Evolutionary conservation across 2,797 vertebrate genomes (phyloP), one percentile per base, ranked within the genome.

Genomic region (Brachyrhaphis roseni): DNA sequence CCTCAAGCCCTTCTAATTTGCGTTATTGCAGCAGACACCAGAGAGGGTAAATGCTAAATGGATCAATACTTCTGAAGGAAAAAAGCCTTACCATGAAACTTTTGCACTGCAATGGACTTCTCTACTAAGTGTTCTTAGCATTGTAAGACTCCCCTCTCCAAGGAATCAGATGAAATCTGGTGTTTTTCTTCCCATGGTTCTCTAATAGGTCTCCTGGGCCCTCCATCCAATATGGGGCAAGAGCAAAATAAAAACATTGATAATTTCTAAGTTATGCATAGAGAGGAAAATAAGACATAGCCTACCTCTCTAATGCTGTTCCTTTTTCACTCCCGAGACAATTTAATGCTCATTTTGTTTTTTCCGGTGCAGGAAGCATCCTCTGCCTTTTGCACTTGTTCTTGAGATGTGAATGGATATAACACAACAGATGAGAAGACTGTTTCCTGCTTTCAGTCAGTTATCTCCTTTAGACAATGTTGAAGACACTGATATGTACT

Each of bases 181-280:
- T 95, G 94, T 96, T 96, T 95, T 96, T 95, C 95, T 95, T 95
- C 91, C 81, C 87, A 82, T 87, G 92, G 89, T 95, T 94, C 86
- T 91, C 94, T 96, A 96, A 96, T 95, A 95, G 94, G 95, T 94
- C 95, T 96, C 95, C 43, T 91, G 95, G 94, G 95, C 87, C 83
- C 76, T 78, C 87, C 86, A 82, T 88, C 92, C 87, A 94, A 91
- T 93, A 93, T 93, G 94, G 90, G 88, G 94, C 92, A 89, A 92
- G 92, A 89, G 68, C 83, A 93, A 93, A 94, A 93, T 91, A 92
- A 93, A 94, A 95, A 95, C 92, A 94, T 86, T 90, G 90, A 94
- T 94, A 92, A 92, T 93, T 90, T 94, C 71, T 89, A 91, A 92
- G 89, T 86, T 91, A 92, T 91, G 88, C 87, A 90, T 78, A 78